Evolutionary conservation across 1,140 invertebrate genomes (phyloP).

Genomic region (Chlorops oryzae): DNA sequence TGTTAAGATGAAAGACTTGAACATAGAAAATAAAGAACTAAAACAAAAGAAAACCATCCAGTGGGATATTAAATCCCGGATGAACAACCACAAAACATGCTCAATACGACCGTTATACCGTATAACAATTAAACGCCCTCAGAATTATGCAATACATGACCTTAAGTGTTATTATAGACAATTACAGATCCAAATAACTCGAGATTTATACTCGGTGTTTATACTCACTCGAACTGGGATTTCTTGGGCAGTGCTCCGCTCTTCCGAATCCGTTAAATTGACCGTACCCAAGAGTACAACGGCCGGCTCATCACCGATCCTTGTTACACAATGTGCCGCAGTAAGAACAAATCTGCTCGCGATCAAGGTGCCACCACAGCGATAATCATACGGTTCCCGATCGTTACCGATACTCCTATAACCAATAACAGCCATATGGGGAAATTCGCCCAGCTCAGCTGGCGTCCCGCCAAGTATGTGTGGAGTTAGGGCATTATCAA

Average conservation of each 20-base stretch:
- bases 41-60: too few species aligned
- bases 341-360: constrained; percentile 52
- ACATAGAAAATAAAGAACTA: too few species aligned
- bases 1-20: too few species aligned
- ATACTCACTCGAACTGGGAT: constrained; percentile 11
- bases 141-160: too few species aligned
- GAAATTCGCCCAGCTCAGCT: constrained; percentile 30
- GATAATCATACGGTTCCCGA: constrained; percentile 30
- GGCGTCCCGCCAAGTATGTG: constrained; percentile 35
- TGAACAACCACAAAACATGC: too few species aligned
- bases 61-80: too few species aligned
- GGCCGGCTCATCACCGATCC: constrained; percentile 10
- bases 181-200: too few species aligned
- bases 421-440: constrained; percentile 41
- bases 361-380: constrained; percentile 51
- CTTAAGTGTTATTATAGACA: too few species aligned
- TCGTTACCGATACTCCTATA: constrained; percentile 11
- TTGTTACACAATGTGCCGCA: constrained; percentile 69
- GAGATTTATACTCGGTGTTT: too few species aligned
- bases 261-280: constrained; percentile 15
- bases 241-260: constrained; percentile 10
- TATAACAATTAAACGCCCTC: too few species aligned
- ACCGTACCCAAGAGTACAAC: constrained; percentile 35
- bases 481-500: constrained; percentile 4
- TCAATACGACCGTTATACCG: too few species aligned